Evolutionary conservation across 2,888 invertebrate species (phyloP).

Genomic region (Mesopsocus fuscifrons): DNA sequence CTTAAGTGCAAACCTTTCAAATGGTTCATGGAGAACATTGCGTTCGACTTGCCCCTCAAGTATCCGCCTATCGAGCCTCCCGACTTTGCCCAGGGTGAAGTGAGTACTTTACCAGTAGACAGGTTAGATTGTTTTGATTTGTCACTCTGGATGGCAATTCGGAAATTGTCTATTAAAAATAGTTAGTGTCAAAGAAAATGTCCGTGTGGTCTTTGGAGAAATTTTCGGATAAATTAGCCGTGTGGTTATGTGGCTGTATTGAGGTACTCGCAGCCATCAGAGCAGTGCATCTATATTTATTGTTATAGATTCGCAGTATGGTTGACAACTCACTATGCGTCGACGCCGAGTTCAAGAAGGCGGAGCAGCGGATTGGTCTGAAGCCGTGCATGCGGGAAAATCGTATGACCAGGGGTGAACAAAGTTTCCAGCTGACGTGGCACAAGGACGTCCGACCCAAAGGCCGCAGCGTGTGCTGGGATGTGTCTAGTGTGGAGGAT

Average conservation of each 20-base stretch:
- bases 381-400: slow-evolving; percentile 35
- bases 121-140: too few species aligned
- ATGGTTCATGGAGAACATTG: slow-evolving; percentile 87
- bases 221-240: too few species aligned
- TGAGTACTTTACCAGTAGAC: too few species aligned
- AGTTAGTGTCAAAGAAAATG: too few species aligned
- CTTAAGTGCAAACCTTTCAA: slow-evolving; percentile 79
- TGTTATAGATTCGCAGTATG: slow-evolving; percentile 40
- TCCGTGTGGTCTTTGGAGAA: too few species aligned
- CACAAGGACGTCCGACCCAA: slow-evolving; percentile 64
- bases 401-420: slow-evolving; percentile 32
- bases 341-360: slow-evolving; percentile 36
- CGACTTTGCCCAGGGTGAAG: slow-evolving; percentile 61
- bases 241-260: too few species aligned
- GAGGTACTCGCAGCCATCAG: too few species aligned
- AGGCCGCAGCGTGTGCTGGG: slow-evolving; percentile 60
- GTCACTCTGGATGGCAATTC: too few species aligned
- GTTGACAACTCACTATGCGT: slow-evolving; percentile 44
- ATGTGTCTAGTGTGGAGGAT: slow-evolving; percentile 48
- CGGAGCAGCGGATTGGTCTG: slow-evolving; percentile 29
- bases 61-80: slow-evolving; percentile 80
- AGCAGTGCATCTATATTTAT: too few species aligned
- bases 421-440: slow-evolving; percentile 53
- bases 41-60: slow-evolving; percentile 68
- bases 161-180: too few species aligned